Conservation (phyloP, 2,113 vertebrate genomes). For the Sigmodon hispidus region DNA sequence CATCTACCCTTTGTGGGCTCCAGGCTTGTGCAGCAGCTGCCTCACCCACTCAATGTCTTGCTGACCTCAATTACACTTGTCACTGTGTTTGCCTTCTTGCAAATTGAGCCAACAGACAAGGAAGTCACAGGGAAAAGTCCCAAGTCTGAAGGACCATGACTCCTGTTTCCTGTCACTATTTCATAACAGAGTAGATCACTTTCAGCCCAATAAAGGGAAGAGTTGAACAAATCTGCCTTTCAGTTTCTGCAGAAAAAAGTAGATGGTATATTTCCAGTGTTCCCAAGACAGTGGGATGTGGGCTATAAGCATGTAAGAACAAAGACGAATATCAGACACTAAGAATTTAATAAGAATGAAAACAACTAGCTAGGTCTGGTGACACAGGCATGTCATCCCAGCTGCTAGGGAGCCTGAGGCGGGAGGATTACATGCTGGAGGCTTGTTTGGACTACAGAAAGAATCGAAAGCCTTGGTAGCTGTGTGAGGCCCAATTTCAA, state of each 20-base stretch:
- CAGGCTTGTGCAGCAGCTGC: too few species aligned
- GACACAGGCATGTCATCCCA: background rate
- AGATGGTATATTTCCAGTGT: background rate
- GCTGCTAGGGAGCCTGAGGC: background rate
- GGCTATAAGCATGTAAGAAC: background rate
- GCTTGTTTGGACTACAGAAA: background rate
- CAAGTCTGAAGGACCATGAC: slow-evolving; percentile 18
- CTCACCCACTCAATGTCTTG: background rate
- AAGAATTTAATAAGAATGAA: slow-evolving; percentile 28
- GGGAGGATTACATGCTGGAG: background rate
- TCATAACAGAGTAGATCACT: background rate
- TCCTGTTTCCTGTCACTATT: background rate
- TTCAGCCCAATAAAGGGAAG: background rate
- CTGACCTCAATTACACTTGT: background rate
- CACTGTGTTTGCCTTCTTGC: background rate
- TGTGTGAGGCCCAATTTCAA: background rate
- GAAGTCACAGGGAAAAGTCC: background rate
- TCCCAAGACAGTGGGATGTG: background rate
- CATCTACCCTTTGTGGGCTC: background rate
- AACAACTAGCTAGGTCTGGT: background rate
- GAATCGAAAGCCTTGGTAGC: background rate
- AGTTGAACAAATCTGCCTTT: slow-evolving; percentile 1
- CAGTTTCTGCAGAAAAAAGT: background rate
- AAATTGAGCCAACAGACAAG: slow-evolving; percentile 18
- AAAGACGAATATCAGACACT: background rate